phyloP scores from a whole-genome alignment of 1,140 invertebrate genomes.

The Drosophila nigromelanica region DNA sequence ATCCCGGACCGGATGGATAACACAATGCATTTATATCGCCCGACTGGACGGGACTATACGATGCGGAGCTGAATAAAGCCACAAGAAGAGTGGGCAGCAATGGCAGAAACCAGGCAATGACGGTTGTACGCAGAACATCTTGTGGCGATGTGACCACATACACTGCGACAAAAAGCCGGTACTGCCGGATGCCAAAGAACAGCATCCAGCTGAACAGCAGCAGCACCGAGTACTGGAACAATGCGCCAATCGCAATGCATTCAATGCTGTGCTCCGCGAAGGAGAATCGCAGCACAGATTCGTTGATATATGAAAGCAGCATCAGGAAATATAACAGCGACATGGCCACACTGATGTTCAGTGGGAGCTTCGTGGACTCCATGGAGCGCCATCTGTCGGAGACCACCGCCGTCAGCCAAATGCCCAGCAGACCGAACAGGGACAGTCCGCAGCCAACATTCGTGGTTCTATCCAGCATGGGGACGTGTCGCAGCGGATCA shows the following conservation, averaged over 20 bases:
- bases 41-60: conserved; percentile 83
- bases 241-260: conserved; percentile 85
- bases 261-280: conserved; percentile 28
- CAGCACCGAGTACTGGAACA: conserved; percentile 87
- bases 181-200: conserved; percentile 87
- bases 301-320: conserved; percentile 69
- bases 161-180: conserved; percentile 86
- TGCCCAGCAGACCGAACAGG: conserved; percentile 85
- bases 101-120: conserved; percentile 85
- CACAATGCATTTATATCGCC: conserved; percentile 83
- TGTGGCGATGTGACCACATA: conserved; percentile 84
- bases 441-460: conserved; percentile 86
- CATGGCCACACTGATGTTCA: conserved; percentile 85
- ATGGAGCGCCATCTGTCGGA: conserved; percentile 86
- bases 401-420: conserved; percentile 85
- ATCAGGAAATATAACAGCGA: conserved; percentile 83
- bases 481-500: conserved; percentile 69
- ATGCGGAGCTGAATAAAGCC: conserved; percentile 84
- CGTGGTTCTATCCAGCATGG: conserved; percentile 85
- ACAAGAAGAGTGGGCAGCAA: conserved; percentile 85
- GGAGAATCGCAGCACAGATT: conserved; percentile 66
- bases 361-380: conserved; percentile 86
- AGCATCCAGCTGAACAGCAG: conserved; percentile 88
- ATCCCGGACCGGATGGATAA: conserved; percentile 86
- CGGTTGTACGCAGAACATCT: conserved; percentile 85